A percentile compares a stretch with the other conserved stretches of the same genome.
Conservation (phyloP, 2,113 vertebrate species). For the Rhabdomys dilectus region DNA sequence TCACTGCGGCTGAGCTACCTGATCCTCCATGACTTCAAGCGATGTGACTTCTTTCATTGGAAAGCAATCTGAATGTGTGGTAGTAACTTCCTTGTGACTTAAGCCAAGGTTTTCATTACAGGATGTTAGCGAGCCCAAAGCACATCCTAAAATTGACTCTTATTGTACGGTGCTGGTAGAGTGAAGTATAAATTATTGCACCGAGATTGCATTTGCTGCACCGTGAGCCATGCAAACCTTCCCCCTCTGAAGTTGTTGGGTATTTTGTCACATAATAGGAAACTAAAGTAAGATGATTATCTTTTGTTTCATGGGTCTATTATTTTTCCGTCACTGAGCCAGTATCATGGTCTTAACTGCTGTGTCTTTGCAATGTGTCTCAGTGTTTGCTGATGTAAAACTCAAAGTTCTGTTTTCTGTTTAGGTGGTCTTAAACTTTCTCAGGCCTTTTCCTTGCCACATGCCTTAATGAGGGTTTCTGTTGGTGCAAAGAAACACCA, state of each 20-base stretch:
- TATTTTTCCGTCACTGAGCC: background rate
- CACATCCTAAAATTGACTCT: slow-evolving; percentile 13
- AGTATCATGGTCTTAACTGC: background rate
- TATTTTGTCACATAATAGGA: background rate
- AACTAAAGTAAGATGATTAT: background rate
- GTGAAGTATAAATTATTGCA: slow-evolving; percentile 32
- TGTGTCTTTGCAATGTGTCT: background rate
- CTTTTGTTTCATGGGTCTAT: background rate
- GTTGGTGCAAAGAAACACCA: background rate
- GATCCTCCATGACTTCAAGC: background rate
- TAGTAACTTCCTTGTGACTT: slow-evolving; percentile 26
- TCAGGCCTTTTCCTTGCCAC: background rate
- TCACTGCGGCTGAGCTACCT: slow-evolving; percentile 66
- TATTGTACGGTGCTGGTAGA: background rate
- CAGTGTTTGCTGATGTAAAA: background rate
- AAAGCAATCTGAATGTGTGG: background rate
- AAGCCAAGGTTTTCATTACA: slow-evolving; percentile 59
- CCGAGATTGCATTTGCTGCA: slow-evolving; percentile 51
- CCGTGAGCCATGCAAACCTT: background rate
- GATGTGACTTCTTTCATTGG: slow-evolving; percentile 5
- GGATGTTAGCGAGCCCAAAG: slow-evolving; percentile 42
- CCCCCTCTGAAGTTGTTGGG: background rate
- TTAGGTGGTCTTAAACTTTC: background rate
- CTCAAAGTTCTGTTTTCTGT: background rate
- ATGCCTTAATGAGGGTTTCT: background rate